Evolutionary conservation across 2,113 vertebrate species (phyloP).

Genomic region (Prionailurus viverrinus): DNA sequence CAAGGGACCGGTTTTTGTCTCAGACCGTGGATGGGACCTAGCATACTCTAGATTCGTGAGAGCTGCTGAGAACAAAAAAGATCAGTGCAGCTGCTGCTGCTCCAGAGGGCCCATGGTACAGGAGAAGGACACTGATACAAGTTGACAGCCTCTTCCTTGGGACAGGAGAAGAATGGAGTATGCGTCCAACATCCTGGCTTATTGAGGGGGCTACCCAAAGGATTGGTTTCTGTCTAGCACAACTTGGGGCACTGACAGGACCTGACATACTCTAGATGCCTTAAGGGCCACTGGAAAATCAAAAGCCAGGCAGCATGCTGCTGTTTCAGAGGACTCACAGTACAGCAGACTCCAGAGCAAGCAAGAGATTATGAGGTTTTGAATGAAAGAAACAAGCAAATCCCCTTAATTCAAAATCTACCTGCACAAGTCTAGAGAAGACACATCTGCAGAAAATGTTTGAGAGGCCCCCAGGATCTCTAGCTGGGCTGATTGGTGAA

Average conservation of each 20-base stretch:
- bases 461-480: neutral
- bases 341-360: neutral
- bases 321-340: constrained; percentile 1
- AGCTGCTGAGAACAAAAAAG: neutral
- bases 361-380: neutral
- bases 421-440: neutral
- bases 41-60: neutral
- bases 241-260: constrained; percentile 27
- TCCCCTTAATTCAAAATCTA: neutral
- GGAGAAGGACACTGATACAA: neutral
- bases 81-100: neutral
- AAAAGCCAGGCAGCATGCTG: neutral
- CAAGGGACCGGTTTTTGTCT: neutral
- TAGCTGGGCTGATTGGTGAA: neutral
- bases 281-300: neutral
- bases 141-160: neutral
- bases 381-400: neutral
- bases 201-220: neutral
- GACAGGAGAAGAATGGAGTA: neutral
- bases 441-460: neutral
- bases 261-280: neutral
- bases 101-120: neutral
- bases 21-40: neutral
- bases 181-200: neutral
- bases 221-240: constrained; percentile 18